These are phyloP conservation scores for Bembecia ichneumoniformis DNA, from an alignment of 2,888 invertebrate genomes.

Conservation along the genomic window DNA sequence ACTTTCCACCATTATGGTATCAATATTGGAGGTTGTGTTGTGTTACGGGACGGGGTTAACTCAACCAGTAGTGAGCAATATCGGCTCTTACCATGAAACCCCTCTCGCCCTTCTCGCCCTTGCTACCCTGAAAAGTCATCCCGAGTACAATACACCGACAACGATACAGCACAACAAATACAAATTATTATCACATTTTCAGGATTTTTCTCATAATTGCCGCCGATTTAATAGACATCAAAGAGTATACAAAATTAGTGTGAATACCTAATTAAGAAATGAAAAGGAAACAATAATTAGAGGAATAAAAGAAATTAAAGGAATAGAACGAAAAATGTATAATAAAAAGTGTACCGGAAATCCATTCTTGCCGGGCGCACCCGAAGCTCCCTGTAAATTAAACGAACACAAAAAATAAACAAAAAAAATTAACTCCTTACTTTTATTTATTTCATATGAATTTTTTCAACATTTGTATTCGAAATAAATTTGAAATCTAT, in stretches of 20 bases:
- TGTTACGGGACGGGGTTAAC: too few relatives aligned
- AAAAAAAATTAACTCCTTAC: conserved; percentile 17
- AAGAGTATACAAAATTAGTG: not conserved
- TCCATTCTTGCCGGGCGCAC: conserved; percentile 89
- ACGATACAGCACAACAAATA: conserved; percentile 2
- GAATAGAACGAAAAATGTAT: conserved; percentile 44
- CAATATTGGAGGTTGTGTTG: too few relatives aligned
- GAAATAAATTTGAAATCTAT: too few relatives aligned
- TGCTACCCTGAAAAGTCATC: conserved; percentile 76
- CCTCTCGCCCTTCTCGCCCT: conserved; percentile 81
- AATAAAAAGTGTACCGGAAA: conserved; percentile 81
- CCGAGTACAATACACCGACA: conserved; percentile 32
- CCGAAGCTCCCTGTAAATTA: conserved; percentile 80
- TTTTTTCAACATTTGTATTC: too few relatives aligned
- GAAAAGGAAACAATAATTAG: not conserved
- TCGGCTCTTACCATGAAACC: conserved; percentile 78
- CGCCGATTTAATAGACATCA: not conserved
- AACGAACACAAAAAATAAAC: conserved; percentile 29
- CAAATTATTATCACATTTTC: too few relatives aligned
- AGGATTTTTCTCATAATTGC: too few relatives aligned
- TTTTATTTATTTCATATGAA: too few relatives aligned
- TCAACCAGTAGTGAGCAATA: not conserved
- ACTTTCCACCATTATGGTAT: too few relatives aligned
- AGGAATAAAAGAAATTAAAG: conserved; percentile 18
- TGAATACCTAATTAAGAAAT: not conserved